These are phyloP conservation scores for Andrena bicolor DNA, from an alignment of 2,888 invertebrate species.

Conservation along the genomic window DNA sequence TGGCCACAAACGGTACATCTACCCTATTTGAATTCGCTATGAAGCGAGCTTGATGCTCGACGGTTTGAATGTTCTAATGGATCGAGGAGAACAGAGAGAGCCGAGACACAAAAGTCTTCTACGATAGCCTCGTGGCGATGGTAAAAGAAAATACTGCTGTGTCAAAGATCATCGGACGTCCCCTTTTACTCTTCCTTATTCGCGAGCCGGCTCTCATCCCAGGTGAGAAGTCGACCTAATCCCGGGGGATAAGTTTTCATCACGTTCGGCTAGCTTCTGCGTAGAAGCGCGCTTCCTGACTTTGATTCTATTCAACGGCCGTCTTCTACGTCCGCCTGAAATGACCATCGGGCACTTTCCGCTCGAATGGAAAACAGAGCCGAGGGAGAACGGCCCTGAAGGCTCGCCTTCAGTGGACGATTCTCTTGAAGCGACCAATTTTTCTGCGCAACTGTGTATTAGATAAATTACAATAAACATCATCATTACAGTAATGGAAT, in stretches of 20 bases:
- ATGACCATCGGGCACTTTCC: constrained; percentile 51
- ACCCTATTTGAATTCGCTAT: too few relatives aligned
- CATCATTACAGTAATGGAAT: too few relatives aligned
- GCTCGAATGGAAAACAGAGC: constrained; percentile 26
- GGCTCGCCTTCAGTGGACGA: neutral
- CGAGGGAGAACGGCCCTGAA: neutral
- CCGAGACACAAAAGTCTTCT: constrained; percentile 11
- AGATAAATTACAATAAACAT: too few relatives aligned
- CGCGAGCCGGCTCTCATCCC: constrained; percentile 57
- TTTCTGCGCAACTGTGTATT: too few relatives aligned
- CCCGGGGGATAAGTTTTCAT: constrained; percentile 69
- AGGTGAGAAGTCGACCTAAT: constrained; percentile 71
- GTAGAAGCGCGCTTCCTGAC: constrained; percentile 68
- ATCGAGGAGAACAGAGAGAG: neutral
- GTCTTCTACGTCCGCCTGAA: constrained; percentile 64
- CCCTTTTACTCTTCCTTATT: constrained; percentile 52
- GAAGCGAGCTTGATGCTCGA: neutral
- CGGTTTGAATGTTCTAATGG: neutral
- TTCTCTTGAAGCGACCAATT: too few relatives aligned
- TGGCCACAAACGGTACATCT: too few relatives aligned
- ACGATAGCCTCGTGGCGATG: constrained; percentile 7
- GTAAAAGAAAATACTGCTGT: constrained; percentile 28
- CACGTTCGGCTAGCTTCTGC: constrained; percentile 67
- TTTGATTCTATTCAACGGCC: constrained; percentile 66
- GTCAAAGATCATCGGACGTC: constrained; percentile 45